A percentile compares a stretch with the other conserved stretches of the same genome.
Conservation (phyloP, 1,140 invertebrate genomes). For the Drosophila lacteicornis region DNA sequence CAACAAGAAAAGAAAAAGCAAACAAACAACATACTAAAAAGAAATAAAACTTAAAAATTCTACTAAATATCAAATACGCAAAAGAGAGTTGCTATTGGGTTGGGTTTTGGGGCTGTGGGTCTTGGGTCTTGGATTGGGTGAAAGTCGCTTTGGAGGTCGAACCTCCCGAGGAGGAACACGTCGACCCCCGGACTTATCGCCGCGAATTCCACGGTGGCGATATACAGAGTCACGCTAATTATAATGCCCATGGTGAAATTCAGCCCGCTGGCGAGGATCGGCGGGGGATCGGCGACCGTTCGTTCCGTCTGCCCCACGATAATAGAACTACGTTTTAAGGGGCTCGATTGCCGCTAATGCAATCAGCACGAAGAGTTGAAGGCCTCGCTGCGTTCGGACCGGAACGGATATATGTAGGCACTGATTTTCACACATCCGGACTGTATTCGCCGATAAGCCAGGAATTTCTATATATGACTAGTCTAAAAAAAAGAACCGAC, state of each 20-base stretch:
- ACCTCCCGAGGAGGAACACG: neutral
- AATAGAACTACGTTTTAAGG: constrained; percentile 26
- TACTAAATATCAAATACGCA: constrained; percentile 71
- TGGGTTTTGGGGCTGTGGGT: neutral
- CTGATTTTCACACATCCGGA: constrained; percentile 28
- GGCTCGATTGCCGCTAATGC: constrained; percentile 35
- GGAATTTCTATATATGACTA: neutral
- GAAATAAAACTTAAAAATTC: constrained; percentile 71
- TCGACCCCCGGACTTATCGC: constrained; percentile 32
- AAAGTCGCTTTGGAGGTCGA: constrained; percentile 32
- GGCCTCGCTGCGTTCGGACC: constrained; percentile 2
- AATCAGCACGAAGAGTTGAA: constrained; percentile 27
- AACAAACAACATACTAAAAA: constrained; percentile 73
- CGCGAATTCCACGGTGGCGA: constrained; percentile 22
- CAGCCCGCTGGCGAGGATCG: constrained; percentile 6
- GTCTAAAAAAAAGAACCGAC: neutral
- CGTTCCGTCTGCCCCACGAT: constrained; percentile 4
- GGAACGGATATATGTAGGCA: constrained; percentile 34
- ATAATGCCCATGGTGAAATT: constrained; percentile 42
- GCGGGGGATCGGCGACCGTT: constrained; percentile 3
- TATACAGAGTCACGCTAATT: constrained; percentile 25
- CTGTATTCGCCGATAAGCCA: constrained; percentile 1
- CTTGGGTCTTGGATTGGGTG: constrained; percentile 11
- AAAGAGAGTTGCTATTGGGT: constrained; percentile 28
- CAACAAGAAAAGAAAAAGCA: constrained; percentile 52